Evolutionary conservation across 1,140 invertebrate genomes (phyloP), one percentile per base, ranked within the genome.

Genomic region (Megalopta genalis): DNA sequence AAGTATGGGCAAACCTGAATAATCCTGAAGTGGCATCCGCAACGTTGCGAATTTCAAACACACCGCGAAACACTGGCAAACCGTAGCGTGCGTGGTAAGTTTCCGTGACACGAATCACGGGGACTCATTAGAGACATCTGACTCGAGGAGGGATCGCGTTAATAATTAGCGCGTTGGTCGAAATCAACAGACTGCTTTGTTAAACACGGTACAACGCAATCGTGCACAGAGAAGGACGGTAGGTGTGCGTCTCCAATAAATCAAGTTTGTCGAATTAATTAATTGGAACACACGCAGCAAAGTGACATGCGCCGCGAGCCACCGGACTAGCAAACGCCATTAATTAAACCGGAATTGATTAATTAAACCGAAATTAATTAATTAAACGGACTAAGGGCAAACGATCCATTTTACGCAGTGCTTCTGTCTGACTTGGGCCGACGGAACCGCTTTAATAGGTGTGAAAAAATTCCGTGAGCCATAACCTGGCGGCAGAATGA

Each of bases 101-200:
- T 32, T 32, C 1, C 32, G 32, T 32, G 32, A 2, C 16, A 21
- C 46, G 18, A 46, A 68, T 46, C 14, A 9, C 5, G 2, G n/a
- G n/a, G 16, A 32, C 25, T 32, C 32, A 32, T 32, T 32, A 32
- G 49, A 57, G 63, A n/a, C 59, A 67, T 75, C 21, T 32, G 12
- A 1, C 23, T 67, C n/a, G 3, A 42, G 23, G 7, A 68, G 2
- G 12, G 10, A 12, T 12, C 54, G 21, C 18, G 52, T 46, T 76
- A 59, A 32, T 76, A 68, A 76, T 76, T 68, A 60, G 14, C 39
- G 14, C 21, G 39, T 18, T 68, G 32, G n/a, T 76, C 27, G 37
- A 76, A 76, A 76, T 18, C 52, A 68, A 76, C 68, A 25, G 14
- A n/a, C 25, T 60, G 46, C 21, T 60, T 68, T 59, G 52, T 59